Evolutionary conservation across 2,888 invertebrate species (phyloP), one percentile per base, ranked within the genome.

Genomic region (Drosophila lacicola): DNA sequence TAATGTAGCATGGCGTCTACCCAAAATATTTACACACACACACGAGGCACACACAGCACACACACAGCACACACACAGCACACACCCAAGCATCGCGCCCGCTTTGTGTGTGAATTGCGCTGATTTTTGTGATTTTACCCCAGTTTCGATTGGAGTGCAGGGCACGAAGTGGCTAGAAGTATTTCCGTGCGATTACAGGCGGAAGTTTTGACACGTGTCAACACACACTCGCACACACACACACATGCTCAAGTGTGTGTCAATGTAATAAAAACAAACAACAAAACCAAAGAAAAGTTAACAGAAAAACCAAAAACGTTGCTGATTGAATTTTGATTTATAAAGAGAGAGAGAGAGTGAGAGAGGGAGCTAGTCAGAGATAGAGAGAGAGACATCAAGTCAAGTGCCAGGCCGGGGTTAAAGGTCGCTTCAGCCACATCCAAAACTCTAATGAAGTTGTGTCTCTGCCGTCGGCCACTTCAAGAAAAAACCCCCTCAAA

Each of bases 191-290:
- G 82, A 87, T 85, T 85, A 74, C 83, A 86, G 88, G 71, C 90
- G 91, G 90, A 91, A 91, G 90, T 90, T 89, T 88, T 86, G 91
- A 90, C 90, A 91, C 90, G 90, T 91, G 90, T 90, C 90, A 88
- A 75, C 89, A 78, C 81, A 80, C 71, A 68, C 63, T 54, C 29
- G 60, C 37, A 50, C 50, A 33, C 63, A 49, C 45, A 45, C 21
- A 47, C 19, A 36, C 21, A 14, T n/a, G 19, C 37, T 57, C 53
- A 64, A 60, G 58, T 66, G 60, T 53, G 47, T 85, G 85, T 75
- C 85, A 84, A 73, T 78, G 84, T 58, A 80, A 84, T 87, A 89
- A 87, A 84, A 84, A 87, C 81, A 84, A 85, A 89, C 78, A 86
- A 29, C 53, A 71, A 82, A 49, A 33, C 70, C 73, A 70, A 29